Evolutionary conservation across 2,113 vertebrate species (phyloP), one percentile per base, ranked within the genome.

Genomic region (Hirundichthys speculiger): DNA sequence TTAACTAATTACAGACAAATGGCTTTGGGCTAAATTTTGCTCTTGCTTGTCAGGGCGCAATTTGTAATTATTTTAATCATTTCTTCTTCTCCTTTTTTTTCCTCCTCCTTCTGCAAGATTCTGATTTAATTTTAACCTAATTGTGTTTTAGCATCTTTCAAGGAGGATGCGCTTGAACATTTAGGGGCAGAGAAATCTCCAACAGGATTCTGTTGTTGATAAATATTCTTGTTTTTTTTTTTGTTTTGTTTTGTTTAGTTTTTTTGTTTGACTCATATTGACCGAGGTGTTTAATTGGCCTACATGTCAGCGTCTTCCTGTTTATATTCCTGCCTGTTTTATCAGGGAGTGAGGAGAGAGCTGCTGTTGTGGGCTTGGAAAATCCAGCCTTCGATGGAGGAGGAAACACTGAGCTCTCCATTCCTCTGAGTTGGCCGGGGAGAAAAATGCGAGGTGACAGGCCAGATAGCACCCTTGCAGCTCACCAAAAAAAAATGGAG

Each of bases 1-100:
- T 99, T 99, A 99, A 99, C 96, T 99, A 99, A 99, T 99, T 99
- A 99, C 95, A 99, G 97, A 98, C 98, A 98, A 99, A 99, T 99
- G 96, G 97, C 98, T 98, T 93, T 95, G 95, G 97, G 98, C 96
- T 93, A 98, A 99, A 98, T 99, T 99, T 98, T 99, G 96, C 96
- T 99, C 96, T 98, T 98, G 96, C 96, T 98, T 99, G 97, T 99
- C 98, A 99, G 96, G 95, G 95, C 95, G 94, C 96, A 98, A 98
- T 98, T 99, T 99, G 95, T 99, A 99, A 99, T 99, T 99, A 98
- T 99, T 99, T 99, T 99, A 98, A 99, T 98, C 94, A 98, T 99
- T 99, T 99, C 96, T 98, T 95, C 89, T 94, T 94, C 89, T 92
- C 79, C 92, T 94, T 93, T 94, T 75, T 83, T 86, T 80, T 90